Conservation (phyloP, 1,140 invertebrate species). For the Microplitis demolitor region DNA sequence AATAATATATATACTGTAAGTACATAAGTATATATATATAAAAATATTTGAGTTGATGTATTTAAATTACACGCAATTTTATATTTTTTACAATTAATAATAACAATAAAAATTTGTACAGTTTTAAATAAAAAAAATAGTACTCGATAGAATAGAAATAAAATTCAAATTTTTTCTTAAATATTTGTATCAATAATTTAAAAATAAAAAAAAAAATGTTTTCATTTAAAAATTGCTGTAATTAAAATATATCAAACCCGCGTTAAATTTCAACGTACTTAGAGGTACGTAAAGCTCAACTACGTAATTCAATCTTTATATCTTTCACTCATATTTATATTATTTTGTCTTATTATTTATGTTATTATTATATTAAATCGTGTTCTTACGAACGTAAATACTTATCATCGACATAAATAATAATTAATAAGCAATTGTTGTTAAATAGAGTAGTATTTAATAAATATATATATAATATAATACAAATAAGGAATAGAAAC, state of each 20-base stretch:
- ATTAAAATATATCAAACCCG: background rate
- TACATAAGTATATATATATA: too few species aligned
- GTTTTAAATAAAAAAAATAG: too few species aligned
- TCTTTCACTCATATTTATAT: background rate
- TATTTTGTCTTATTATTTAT: background rate
- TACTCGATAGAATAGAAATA: too few species aligned
- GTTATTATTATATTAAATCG: background rate
- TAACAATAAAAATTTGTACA: too few species aligned
- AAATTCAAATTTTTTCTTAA: too few species aligned
- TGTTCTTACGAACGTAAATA: constrained; percentile 9
- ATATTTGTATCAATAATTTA: background rate
- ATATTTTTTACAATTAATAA: too few species aligned
- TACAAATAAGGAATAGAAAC: background rate
- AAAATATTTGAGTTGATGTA: too few species aligned
- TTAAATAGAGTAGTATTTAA: background rate
- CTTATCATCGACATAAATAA: constrained; percentile 24
- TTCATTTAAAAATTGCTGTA: background rate
- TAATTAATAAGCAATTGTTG: constrained; percentile 13
- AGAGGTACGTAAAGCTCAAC: constrained; percentile 3
- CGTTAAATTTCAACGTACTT: background rate
- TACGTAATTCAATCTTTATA: background rate
- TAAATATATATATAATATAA: constrained; percentile 4
- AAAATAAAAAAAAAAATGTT: background rate
- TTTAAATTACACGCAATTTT: too few species aligned
- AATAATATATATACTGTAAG: too few species aligned